Conservation (phyloP, 30 jellyfish, hydroid and myxozoan species). For the Aurelia sp. region DNA sequence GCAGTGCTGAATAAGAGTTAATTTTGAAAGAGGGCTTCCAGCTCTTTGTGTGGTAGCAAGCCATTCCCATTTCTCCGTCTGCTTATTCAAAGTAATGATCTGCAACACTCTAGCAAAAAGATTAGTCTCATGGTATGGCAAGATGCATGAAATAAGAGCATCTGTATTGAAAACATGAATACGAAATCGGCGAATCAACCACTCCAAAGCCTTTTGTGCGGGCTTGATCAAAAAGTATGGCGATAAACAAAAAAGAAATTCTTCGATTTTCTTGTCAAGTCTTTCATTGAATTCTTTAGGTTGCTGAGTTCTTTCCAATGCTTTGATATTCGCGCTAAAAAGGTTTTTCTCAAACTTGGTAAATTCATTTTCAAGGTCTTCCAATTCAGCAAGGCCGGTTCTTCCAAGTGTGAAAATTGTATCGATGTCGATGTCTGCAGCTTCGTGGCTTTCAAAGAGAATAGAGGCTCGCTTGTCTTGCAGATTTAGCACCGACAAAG, state of each 20-base stretch:
- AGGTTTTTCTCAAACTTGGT: conserved; percentile 63
- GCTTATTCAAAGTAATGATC: conserved; percentile 33
- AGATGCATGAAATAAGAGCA: conserved; percentile 67
- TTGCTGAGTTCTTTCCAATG: conserved; percentile 69
- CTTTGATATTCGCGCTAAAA: conserved; percentile 51
- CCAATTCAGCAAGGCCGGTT: conserved; percentile 76
- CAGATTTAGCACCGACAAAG: conserved; percentile 30
- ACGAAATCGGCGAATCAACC: conserved; percentile 89
- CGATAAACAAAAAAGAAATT: conserved; percentile 61
- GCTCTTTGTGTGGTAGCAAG: conserved; percentile 42
- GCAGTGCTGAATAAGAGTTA: conserved; percentile 71
- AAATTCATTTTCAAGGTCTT: conserved; percentile 64
- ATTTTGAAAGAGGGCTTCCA: conserved; percentile 74
- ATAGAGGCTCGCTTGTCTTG: conserved; percentile 75
- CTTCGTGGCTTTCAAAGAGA: conserved; percentile 80
- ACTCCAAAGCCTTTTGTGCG: conserved; percentile 80
- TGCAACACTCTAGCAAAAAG: conserved; percentile 80
- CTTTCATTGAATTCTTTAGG: conserved; percentile 59
- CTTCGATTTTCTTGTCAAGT: conserved; percentile 56
- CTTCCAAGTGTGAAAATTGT: conserved; percentile 77
- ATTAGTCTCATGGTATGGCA: conserved; percentile 94
- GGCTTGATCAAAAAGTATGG: conserved; percentile 89
- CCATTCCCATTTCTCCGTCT: conserved; percentile 74
- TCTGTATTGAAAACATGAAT: conserved; percentile 67
- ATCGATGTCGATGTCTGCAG: conserved; percentile 82